Conservation (phyloP, 2,888 invertebrate genomes). For the Trachelus stipa region DNA sequence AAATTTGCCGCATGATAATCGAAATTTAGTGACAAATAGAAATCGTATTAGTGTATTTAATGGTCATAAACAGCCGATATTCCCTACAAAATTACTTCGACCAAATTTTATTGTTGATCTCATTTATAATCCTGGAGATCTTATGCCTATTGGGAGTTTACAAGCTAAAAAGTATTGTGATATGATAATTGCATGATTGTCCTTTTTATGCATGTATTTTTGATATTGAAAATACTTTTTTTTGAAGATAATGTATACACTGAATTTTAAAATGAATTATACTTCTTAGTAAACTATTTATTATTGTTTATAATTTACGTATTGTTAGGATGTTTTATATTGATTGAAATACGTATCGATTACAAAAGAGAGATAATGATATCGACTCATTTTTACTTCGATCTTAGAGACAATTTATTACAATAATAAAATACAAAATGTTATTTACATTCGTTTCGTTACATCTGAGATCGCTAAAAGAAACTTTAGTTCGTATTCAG, state of each 20-base stretch:
- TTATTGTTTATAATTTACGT: not conserved
- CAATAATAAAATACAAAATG: constrained; percentile 21
- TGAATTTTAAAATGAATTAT: not conserved
- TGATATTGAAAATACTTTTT: not conserved
- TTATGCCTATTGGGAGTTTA: constrained; percentile 63
- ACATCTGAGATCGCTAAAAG: constrained; percentile 20
- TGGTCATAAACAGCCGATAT: constrained; percentile 22
- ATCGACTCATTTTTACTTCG: not conserved
- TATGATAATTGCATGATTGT: not conserved
- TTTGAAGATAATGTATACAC: not conserved
- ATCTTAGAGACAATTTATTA: constrained; percentile 4
- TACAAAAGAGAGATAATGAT: not conserved
- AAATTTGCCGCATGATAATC: no score
- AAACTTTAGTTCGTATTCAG: constrained; percentile 16
- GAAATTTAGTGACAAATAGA: not conserved
- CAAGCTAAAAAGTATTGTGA: constrained; percentile 64
- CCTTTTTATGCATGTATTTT: not conserved
- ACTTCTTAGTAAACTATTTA: not conserved
- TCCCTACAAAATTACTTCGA: constrained; percentile 70
- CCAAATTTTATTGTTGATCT: constrained; percentile 75
- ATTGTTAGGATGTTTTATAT: not conserved
- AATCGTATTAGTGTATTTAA: not conserved
- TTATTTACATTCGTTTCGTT: constrained; percentile 31
- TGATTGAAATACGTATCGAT: not conserved
- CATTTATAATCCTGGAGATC: constrained; percentile 67